phyloP scores from a whole-genome alignment of 2,113 vertebrate species.

The Edolisoma coerulescens region DNA sequence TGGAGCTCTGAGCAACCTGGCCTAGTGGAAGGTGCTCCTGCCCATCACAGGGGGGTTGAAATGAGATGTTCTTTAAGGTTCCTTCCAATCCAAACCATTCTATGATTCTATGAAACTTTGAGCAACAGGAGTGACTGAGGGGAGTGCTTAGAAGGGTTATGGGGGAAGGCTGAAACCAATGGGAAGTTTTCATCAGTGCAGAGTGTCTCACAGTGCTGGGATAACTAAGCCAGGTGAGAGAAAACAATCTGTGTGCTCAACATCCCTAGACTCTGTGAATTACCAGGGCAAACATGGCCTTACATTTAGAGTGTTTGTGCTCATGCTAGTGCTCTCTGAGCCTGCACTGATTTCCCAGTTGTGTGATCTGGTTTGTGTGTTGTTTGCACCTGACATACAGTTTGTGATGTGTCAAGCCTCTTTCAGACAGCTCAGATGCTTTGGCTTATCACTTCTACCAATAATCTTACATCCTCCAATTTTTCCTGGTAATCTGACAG shows the following conservation, averaged over 20 bases:
- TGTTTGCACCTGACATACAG: not conserved
- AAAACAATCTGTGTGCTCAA: not conserved
- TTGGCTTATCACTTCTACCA: not conserved
- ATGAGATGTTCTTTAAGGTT: not conserved
- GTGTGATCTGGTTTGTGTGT: not conserved
- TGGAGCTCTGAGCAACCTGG: not conserved
- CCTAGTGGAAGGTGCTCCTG: not conserved
- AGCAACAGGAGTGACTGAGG: not conserved
- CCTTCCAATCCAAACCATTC: not conserved
- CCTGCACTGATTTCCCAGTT: not conserved
- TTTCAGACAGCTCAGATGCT: not conserved
- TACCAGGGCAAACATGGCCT: not conserved
- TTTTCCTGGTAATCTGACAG: not conserved
- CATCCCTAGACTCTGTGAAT: not conserved
- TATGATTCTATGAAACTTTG: not conserved
- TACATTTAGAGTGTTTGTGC: not conserved
- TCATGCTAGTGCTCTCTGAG: not conserved
- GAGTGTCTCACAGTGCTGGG: rapidly evolving
- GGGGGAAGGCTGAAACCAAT: not conserved
- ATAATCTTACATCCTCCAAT: not conserved
- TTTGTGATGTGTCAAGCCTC: not conserved
- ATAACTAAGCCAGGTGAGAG: not conserved
- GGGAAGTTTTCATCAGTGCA: not conserved
- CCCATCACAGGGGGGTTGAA: not conserved
- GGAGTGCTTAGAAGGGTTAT: not conserved